Evolutionary conservation across 2,888 invertebrate species (phyloP).

Genomic region (Slavum lentiscoides): DNA sequence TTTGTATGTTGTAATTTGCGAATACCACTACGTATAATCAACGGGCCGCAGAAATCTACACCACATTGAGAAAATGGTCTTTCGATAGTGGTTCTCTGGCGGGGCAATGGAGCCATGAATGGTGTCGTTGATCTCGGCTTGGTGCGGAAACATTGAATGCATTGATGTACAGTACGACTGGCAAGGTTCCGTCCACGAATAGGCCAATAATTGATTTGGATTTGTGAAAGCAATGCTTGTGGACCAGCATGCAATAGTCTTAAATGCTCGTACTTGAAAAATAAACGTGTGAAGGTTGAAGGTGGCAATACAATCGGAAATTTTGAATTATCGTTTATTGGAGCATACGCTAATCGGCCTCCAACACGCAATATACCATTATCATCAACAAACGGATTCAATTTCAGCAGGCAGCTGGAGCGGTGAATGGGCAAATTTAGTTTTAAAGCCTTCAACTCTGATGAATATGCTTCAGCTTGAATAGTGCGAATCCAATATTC

Average conservation of each 20-base stretch:
- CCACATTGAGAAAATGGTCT: background rate
- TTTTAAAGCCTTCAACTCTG: background rate
- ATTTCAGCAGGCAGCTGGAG: background rate
- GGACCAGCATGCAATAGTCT: background rate
- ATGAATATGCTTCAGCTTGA: background rate
- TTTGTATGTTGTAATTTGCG: background rate
- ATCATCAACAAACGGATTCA: background rate
- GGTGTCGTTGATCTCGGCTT: background rate
- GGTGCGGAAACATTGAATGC: conserved; percentile 8
- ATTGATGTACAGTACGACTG: conserved; percentile 8
- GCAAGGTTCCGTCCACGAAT: conserved; percentile 7
- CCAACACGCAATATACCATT: conserved; percentile 10
- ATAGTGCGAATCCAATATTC: background rate
- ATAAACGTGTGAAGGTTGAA: background rate
- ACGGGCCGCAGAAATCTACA: background rate
- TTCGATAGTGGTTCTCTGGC: background rate
- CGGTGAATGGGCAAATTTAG: background rate
- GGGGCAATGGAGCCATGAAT: background rate
- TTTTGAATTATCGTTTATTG: background rate
- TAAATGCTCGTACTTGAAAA: background rate
- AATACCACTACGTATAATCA: background rate
- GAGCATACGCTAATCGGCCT: background rate
- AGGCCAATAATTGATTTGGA: background rate
- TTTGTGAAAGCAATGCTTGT: background rate
- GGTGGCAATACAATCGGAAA: background rate